Conservation (phyloP, 2,797 vertebrate species). For the Sus cebifrons region DNA sequence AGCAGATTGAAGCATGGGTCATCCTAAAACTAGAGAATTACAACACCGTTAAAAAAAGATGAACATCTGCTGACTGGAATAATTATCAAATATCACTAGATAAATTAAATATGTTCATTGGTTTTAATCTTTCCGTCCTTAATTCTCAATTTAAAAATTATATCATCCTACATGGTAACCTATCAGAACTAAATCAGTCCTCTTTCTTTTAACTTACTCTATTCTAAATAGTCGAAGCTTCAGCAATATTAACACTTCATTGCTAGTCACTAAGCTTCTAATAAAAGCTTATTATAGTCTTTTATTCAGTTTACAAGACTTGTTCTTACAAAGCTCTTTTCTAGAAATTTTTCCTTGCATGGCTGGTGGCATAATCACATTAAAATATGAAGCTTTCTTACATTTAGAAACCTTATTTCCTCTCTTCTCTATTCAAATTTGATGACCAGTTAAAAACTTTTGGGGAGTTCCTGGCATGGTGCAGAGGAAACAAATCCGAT, state of each 20-base stretch:
- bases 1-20: not conserved
- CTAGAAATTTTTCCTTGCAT: constrained; percentile 24
- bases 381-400: constrained; percentile 52
- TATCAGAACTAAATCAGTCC: not conserved
- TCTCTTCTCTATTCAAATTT: not conserved
- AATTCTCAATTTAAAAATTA: constrained; percentile 23
- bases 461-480: too few relatives aligned
- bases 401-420: not conserved
- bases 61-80: not conserved
- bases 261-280: constrained; percentile 22
- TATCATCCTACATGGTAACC: not conserved
- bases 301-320: constrained; percentile 8
- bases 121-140: constrained; percentile 10
- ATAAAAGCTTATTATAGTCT: not conserved
- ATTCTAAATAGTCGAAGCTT: constrained; percentile 49
- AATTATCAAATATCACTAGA: not conserved
- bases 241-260: not conserved
- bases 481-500: too few relatives aligned
- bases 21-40: constrained; percentile 59
- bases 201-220: constrained; percentile 19
- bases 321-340: not conserved
- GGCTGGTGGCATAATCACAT: not conserved
- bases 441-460: not conserved
- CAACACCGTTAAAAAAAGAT: not conserved
- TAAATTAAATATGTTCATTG: constrained; percentile 21